Evolutionary conservation across 2,113 vertebrate genomes (phyloP).

Genomic region (Anarhynchus alexandrinus): DNA sequence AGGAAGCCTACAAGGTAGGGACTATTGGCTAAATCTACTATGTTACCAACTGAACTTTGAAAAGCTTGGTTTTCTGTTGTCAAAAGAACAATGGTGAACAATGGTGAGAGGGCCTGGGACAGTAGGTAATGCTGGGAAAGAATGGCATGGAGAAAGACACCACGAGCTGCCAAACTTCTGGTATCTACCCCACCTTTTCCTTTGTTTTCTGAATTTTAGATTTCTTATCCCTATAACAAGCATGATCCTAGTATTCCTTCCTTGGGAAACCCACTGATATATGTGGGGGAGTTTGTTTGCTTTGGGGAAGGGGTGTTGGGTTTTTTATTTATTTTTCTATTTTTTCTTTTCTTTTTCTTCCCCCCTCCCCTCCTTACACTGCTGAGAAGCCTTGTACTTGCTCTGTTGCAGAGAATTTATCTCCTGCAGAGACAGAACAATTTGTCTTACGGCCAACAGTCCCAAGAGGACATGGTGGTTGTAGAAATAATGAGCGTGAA

Average conservation of each 20-base stretch:
- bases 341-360: not conserved
- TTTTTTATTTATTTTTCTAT: not conserved
- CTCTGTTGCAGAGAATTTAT: not conserved
- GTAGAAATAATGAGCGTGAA: not conserved
- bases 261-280: not conserved
- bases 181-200: accelerated
- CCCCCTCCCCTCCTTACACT: too few species aligned
- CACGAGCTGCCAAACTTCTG: not conserved
- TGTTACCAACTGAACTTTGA: not conserved
- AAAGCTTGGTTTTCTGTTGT: not conserved
- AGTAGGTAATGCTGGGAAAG: not conserved
- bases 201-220: not conserved
- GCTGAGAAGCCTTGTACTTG: not conserved
- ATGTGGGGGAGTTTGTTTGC: accelerated
- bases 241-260: not conserved
- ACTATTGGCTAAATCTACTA: not conserved
- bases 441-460: not conserved
- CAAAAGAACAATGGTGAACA: not conserved
- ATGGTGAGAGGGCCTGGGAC: too few species aligned
- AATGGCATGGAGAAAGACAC: not conserved
- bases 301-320: not conserved
- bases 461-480: not conserved
- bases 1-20: not conserved
- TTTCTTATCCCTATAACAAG: not conserved
- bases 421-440: not conserved